These are phyloP conservation scores for Lasiurus borealis DNA, from an alignment of 2,113 vertebrate species.

Conservation along the genomic window DNA sequence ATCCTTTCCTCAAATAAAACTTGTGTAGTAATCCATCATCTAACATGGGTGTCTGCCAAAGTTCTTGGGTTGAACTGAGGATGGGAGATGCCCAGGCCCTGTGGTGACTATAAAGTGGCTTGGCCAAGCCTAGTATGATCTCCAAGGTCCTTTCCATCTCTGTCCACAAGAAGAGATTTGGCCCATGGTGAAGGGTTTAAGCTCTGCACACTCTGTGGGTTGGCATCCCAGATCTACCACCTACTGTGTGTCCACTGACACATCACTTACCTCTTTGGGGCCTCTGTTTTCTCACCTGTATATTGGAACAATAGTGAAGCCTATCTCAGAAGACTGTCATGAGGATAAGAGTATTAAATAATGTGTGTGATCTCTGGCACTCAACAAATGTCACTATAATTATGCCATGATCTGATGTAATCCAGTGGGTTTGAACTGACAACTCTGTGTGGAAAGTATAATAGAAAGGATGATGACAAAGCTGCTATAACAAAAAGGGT, in stretches of 20 bases:
- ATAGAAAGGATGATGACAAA: not conserved
- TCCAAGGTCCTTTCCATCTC: not conserved
- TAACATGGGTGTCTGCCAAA: not conserved
- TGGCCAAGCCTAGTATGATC: not conserved
- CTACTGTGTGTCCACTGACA: no score
- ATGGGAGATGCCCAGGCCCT: not conserved
- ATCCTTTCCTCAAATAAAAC: not conserved
- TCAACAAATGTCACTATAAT: not conserved
- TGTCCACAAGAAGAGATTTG: not conserved
- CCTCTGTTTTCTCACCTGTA: not conserved
- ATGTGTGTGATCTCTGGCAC: not conserved
- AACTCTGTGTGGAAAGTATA: not conserved
- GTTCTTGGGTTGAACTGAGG: not conserved
- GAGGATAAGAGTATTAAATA: not conserved
- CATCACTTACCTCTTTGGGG: not conserved
- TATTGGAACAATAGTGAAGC: not conserved
- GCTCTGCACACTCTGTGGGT: not conserved
- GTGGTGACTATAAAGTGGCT: not conserved
- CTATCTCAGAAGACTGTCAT: not conserved
- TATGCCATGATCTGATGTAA: not conserved
- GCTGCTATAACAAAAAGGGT: conserved; percentile 1
- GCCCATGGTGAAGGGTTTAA: not conserved
- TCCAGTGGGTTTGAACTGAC: not conserved
- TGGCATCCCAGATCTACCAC: not conserved
- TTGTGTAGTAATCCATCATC: not conserved